A percentile compares a stretch with the other conserved stretches of the same genome.
Conservation (phyloP, 2,113 vertebrate species). For the Periophthalmodon schlosseri region DNA sequence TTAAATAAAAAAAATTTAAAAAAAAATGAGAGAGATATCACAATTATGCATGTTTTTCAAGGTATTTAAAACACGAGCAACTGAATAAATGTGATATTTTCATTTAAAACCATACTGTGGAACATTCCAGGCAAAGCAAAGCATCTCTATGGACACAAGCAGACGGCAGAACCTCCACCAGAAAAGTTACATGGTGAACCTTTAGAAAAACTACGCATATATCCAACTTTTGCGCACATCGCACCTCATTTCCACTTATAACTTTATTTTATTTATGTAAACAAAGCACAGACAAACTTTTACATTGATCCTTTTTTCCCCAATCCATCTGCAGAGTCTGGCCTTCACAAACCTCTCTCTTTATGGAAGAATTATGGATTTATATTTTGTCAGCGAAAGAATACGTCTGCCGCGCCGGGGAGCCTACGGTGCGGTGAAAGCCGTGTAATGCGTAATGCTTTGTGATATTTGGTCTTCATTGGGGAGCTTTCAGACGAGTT, state of each 20-base stretch:
- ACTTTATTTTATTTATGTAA: not conserved
- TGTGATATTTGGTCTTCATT: slow-evolving; percentile 15
- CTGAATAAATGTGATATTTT: no score
- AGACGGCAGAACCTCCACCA: no score
- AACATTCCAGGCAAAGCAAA: no score
- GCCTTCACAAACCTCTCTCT: not conserved
- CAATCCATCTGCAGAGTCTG: not conserved
- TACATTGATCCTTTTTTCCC: not conserved
- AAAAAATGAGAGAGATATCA: no score
- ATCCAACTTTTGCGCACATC: no score
- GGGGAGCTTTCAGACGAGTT: slow-evolving; percentile 7
- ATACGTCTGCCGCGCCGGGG: not conserved
- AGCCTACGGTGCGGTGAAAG: not conserved
- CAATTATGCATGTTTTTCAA: no score
- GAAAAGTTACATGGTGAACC: no score
- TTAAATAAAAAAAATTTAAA: no score
- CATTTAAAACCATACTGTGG: no score
- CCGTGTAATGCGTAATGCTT: not conserved
- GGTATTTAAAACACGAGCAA: no score
- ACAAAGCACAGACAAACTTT: not conserved
- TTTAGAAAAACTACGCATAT: no score
- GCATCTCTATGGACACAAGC: no score
- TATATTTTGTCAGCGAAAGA: not conserved
- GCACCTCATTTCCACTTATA: not conserved
- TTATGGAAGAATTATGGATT: not conserved